Conservation (phyloP, 2,797 vertebrate species). For the Darevskia nairensis region DNA sequence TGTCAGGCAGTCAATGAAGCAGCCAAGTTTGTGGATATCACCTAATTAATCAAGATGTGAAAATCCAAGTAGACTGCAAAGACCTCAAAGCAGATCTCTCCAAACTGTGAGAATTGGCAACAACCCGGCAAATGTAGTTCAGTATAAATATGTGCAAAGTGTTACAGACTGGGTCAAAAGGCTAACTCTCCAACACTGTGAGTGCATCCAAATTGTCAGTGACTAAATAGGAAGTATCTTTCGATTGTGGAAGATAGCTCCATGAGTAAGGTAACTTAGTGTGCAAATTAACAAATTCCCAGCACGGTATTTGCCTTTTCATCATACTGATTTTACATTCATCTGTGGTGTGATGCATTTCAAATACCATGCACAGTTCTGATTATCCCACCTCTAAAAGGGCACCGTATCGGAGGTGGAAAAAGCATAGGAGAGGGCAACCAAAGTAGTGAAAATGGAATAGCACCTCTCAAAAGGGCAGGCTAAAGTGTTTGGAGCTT, state of each 20-base stretch:
- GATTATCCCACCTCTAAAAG: background rate
- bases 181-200: background rate
- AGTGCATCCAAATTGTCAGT: background rate
- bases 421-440: background rate
- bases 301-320: no score
- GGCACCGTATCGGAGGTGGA: no score
- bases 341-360: background rate
- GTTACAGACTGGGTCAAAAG: background rate
- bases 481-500: background rate
- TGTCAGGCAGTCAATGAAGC: background rate
- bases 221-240: background rate
- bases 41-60: background rate
- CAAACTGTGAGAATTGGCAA: background rate
- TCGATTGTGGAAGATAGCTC: background rate
- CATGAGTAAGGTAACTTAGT: no score
- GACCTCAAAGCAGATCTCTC: background rate
- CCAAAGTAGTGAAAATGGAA: background rate
- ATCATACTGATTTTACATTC: background rate
- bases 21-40: background rate
- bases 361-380: no score
- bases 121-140: background rate
- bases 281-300: no score
- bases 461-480: background rate
- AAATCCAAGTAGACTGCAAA: background rate
- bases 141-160: background rate